Evolutionary conservation across 2,888 invertebrate species (phyloP), one percentile per base, ranked within the genome.

Genomic region (Elysia crispata): DNA sequence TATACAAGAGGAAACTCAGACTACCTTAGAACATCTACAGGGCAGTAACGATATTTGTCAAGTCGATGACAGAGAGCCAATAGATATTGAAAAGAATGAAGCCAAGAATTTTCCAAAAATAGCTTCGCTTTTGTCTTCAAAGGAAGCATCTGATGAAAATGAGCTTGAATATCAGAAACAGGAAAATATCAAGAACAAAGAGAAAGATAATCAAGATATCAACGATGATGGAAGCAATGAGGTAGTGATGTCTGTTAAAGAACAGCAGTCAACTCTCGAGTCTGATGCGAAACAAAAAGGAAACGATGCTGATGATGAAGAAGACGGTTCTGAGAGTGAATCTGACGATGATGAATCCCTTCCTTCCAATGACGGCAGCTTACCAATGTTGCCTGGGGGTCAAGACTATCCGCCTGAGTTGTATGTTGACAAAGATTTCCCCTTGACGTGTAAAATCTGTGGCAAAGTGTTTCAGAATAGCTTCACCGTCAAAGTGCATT

Each of bases 381-480:
- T 82, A 15, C 67, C 41, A 75, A 86, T 86, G 77, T 85, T 77
- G 25, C 74, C 74, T 25, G 62, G 60, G 18, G 66, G 67, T 49
- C 80, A 57, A 57, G 86, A 83, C 30, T 83, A 80, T 76, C 85
- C 85, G 77, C 84, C 91, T 62, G 97, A 97, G 89, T 96, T 97
- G 79, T 97, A 98, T 54, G 94, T 97, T 80, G 97, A 98, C 91
- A 95, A 96, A 89, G 97, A 97, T 86, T 97, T 98, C 92, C 97
- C 98, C 0, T 94, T 96, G 57, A 95, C 96, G 87, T 98, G 98
- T 92, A 95, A 96, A 1, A 96, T 96, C 50, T 98, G 98, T 92
- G 97, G 96, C 11, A 97, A 97, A 93, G 94, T 96, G 89, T 98
- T 98, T 92, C 97, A 96, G 92, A 98, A 97, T 90, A 96, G 97